Base-by-base conservation (phyloP, 2,888 invertebrate genomes). In the Pseudococcus viburni region DNA sequence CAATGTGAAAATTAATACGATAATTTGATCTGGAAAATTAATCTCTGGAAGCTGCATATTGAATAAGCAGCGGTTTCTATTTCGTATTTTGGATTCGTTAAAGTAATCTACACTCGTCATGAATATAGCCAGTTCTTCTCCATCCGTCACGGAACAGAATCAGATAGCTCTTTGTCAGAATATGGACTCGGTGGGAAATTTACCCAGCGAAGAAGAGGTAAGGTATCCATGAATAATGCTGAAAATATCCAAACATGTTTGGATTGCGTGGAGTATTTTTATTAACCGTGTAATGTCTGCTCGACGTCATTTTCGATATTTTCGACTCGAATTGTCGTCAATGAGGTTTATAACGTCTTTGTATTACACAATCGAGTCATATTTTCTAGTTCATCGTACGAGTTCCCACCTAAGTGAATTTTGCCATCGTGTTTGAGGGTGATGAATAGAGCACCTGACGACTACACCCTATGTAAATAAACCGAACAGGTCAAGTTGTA, bases 171-270 rank as follows among this genome's bases (percentile, higher is more conserved):
- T 88, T 84, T 88, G 88, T 59, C 84, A 46, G 59, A 84, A 59
- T 64, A 88, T 88, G 85, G 88, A 88, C 48, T 88, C 88, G 19
- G 88, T 88, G n/a, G 80, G 83, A 59, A 80, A 48, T 59, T 39
- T 88, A 83, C 88, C 88, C 42, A 88, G 84, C 42, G 88, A 88
- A 88, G 88, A 88, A 88, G 88, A 88, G 88, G 88, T 88, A 85
- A 84, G 88, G 12, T 64, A 22, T 19, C 64, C 64, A 64, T 64
- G 64, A 64, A 64, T 64, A 64, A 64, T 64, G 64, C 12, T 19
- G 64, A 64, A 64, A 64, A 64, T 11, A 64, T 64, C 64, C 22
- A 19, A 64, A 19, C 64, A 22, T 51, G 51, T 51, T 51, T 51
- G 51, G 22, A 64, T 33, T 33, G 26, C 26, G 26, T 33, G 26